phyloP scores from a whole-genome alignment of 2,888 invertebrate species.

The Lutraria lutraria region DNA sequence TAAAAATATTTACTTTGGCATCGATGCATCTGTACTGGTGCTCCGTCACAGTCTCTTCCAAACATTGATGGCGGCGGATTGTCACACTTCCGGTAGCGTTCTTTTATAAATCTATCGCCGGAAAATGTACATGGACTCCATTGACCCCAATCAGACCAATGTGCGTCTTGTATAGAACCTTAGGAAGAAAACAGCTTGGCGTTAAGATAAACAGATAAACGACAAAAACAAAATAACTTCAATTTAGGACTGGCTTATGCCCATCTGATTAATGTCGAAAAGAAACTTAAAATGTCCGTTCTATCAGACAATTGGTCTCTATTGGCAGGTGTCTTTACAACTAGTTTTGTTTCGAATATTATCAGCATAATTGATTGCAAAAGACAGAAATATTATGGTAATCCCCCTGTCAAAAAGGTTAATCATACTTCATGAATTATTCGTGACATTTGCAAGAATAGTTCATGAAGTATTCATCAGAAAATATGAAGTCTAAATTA shows the following conservation, averaged over 20 bases:
- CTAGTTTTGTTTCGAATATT: not conserved
- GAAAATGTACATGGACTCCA: not conserved
- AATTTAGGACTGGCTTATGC: not conserved
- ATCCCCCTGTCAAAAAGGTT: too few relatives aligned
- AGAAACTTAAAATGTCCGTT: not conserved
- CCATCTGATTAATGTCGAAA: not conserved
- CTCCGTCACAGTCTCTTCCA: conserved; percentile 13
- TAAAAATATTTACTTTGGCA: not conserved
- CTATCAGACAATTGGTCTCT: not conserved
- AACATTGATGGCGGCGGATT: conserved; percentile 22
- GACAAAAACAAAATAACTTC: not conserved
- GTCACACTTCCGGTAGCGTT: conserved; percentile 9
- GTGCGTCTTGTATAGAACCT: not conserved
- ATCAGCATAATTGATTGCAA: too few relatives aligned
- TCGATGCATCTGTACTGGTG: not conserved
- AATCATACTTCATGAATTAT: too few relatives aligned
- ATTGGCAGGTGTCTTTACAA: not conserved
- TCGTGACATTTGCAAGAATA: too few relatives aligned
- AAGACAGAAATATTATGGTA: too few relatives aligned
- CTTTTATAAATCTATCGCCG: not conserved
- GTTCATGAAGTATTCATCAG: too few relatives aligned
- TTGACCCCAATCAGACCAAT: not conserved
- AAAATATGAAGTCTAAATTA: too few relatives aligned
- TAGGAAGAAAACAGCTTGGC: not conserved
- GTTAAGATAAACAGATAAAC: not conserved